phyloP scores from a whole-genome alignment of 2,888 invertebrate species.

The Thyatira batis region DNA sequence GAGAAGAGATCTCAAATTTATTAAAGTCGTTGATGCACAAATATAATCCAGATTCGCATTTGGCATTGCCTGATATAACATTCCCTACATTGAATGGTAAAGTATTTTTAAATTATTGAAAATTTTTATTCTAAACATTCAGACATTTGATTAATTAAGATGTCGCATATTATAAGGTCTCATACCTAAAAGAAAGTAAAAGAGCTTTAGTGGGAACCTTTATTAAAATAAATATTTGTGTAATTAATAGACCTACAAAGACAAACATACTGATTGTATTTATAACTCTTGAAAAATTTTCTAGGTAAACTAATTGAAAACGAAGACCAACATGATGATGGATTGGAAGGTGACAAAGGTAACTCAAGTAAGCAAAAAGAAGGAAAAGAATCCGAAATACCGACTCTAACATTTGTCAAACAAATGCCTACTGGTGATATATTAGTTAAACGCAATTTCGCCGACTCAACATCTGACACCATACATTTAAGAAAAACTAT shows the following conservation, averaged over 20 bases:
- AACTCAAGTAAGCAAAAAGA: conserved; percentile 60
- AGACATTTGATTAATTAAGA: too few relatives aligned
- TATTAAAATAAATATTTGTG: too few relatives aligned
- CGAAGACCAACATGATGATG: conserved; percentile 82
- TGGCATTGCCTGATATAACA: conserved; percentile 86
- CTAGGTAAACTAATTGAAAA: conserved; percentile 83
- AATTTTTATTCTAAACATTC: too few relatives aligned
- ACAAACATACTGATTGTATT: too few relatives aligned
- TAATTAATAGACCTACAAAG: too few relatives aligned
- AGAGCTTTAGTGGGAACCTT: too few relatives aligned
- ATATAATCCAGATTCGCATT: conserved; percentile 85
- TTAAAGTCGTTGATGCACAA: conserved; percentile 89
- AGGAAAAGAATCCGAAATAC: conserved; percentile 57
- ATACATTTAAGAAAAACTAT: conserved; percentile 72
- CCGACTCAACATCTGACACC: conserved; percentile 65
- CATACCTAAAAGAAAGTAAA: too few relatives aligned
- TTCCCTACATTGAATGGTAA: conserved; percentile 90
- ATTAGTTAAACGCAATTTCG: conserved; percentile 66
- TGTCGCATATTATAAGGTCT: too few relatives aligned
- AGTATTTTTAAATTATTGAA: conserved; percentile 1
- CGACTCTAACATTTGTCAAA: conserved; percentile 71
- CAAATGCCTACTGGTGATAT: conserved; percentile 73
- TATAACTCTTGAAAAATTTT: too few relatives aligned
- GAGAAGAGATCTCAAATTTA: conserved; percentile 92
- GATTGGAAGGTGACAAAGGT: conserved; percentile 75